Percentiles rank a stretch among this genome's conserved stretches.
Evolutionary conservation across 2,888 invertebrate species (phyloP).

Genomic region (Acanthosepion lycidas): DNA sequence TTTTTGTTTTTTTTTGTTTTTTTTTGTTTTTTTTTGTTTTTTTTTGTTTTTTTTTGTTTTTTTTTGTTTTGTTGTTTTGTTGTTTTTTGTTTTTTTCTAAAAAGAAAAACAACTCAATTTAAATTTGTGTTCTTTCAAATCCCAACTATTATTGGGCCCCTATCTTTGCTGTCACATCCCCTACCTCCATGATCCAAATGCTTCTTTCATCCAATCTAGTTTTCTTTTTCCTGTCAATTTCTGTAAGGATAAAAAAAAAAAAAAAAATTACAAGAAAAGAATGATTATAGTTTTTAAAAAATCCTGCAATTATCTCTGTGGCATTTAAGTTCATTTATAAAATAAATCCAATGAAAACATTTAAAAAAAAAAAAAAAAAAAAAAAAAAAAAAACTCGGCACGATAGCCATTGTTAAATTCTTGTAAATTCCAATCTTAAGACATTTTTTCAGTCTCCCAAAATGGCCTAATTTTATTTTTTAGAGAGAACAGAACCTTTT

Average conservation of each 20-base stretch:
- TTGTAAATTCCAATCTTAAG: no score
- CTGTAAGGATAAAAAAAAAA: background rate
- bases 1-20: no score
- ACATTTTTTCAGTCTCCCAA: no score
- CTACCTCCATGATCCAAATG: background rate
- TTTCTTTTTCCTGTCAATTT: background rate
- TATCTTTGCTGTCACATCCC: background rate
- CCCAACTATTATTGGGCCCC: background rate
- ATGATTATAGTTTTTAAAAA: background rate
- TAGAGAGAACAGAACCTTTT: no score
- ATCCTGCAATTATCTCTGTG: background rate
- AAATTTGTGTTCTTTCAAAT: background rate
- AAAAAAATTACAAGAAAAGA: background rate
- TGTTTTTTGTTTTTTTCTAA: no score
- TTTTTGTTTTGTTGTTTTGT: no score
- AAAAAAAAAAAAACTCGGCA: no score
- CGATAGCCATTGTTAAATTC: background rate
- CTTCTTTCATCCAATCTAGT: background rate
- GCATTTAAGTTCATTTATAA: background rate
- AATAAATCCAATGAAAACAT: no score
- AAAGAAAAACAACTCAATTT: background rate
- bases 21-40: no score
- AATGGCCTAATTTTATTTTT: no score
- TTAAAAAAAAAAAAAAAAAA: no score
- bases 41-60: no score